Conservation (phyloP, 1,140 invertebrate genomes). For the Diorhabda carinulata region DNA sequence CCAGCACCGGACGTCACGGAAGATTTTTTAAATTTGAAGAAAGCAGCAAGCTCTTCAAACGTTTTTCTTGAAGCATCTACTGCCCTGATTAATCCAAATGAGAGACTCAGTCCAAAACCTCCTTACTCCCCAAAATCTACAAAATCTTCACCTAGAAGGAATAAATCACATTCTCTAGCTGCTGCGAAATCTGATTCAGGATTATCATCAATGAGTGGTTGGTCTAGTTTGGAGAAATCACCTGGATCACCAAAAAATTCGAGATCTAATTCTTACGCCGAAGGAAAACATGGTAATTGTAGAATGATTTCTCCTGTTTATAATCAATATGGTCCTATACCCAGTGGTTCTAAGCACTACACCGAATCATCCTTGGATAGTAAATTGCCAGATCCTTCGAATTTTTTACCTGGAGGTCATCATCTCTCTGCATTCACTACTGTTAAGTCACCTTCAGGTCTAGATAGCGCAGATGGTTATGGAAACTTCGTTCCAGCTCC, state of each 20-base stretch:
- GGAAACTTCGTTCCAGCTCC: conserved; percentile 53
- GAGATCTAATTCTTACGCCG: conserved; percentile 32
- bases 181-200: conserved; percentile 78
- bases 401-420: conserved; percentile 50
- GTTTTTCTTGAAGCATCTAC: conserved; percentile 49
- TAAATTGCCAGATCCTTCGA: conserved; percentile 45
- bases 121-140: conserved; percentile 68
- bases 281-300: conserved; percentile 24
- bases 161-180: conserved; percentile 59
- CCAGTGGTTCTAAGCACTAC: conserved; percentile 27
- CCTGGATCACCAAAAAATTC: conserved; percentile 63
- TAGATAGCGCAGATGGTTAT: conserved; percentile 46
- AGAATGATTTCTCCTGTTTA: conserved; percentile 23
- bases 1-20: conserved; percentile 67
- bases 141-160: conserved; percentile 68
- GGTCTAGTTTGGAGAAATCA: conserved; percentile 80
- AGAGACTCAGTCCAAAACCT: conserved; percentile 60
- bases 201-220: conserved; percentile 78
- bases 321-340: conserved; percentile 9
- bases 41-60: conserved; percentile 42
- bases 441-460: conserved; percentile 48
- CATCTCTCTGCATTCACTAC: conserved; percentile 51
- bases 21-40: conserved; percentile 41
- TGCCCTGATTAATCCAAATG: conserved; percentile 42
- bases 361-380: conserved; percentile 41